phyloP scores from a whole-genome alignment of 1,140 invertebrate species.

The Bombus impatiens region DNA sequence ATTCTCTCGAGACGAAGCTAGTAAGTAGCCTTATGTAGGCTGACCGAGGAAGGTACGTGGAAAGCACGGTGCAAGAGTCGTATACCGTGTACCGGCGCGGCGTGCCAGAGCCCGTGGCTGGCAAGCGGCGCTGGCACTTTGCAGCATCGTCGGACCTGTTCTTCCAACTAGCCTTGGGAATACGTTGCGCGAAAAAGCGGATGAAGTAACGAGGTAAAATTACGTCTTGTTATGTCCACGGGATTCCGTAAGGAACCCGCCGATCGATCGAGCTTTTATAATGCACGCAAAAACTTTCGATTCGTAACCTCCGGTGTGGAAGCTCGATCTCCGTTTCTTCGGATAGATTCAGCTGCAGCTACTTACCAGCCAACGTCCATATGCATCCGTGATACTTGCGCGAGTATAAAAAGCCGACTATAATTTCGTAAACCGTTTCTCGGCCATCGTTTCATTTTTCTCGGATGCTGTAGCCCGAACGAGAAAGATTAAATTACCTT shows the following conservation, averaged over 20 bases:
- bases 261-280: constrained; percentile 50
- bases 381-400: too few species aligned
- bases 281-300: constrained; percentile 38
- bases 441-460: too few species aligned
- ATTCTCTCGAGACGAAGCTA: constrained; percentile 69
- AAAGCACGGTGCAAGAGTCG: constrained; percentile 69
- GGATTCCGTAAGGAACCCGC: constrained; percentile 38
- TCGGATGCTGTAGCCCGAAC: fast-evolving
- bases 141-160: constrained; percentile 52
- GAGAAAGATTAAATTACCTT: too few species aligned
- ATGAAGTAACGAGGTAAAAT: constrained; percentile 48
- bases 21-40: constrained; percentile 77
- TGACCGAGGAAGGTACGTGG: constrained; percentile 74
- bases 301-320: neutral
- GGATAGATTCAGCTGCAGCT: neutral
- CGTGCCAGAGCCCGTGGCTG: neutral
- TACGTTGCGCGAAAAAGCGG: constrained; percentile 44
- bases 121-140: constrained; percentile 18
- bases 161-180: constrained; percentile 6
- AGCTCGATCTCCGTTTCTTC: neutral
- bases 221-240: constrained; percentile 39
- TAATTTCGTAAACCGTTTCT: too few species aligned
- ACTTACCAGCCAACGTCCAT: too few species aligned
- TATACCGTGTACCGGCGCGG: constrained; percentile 42
- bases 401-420: too few species aligned